These are phyloP conservation scores for Serrognathus titanus DNA, from an alignment of 2,888 invertebrate genomes.

Conservation along the genomic window DNA sequence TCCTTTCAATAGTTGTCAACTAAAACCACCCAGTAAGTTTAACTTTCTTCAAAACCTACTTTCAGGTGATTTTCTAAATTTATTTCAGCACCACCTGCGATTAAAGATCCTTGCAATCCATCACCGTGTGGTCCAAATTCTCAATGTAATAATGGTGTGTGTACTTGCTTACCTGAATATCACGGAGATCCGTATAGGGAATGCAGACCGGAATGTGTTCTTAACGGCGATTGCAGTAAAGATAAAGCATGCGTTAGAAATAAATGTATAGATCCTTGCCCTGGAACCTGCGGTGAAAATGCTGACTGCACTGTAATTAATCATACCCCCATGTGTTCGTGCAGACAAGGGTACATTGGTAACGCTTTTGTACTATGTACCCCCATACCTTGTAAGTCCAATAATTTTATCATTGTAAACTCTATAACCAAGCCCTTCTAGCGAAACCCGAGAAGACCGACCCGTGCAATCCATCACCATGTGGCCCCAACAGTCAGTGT, in stretches of 20 bases:
- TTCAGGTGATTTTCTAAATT: constrained; percentile 12
- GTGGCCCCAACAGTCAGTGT: constrained; percentile 64
- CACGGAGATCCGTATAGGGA: constrained; percentile 74
- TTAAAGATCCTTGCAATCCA: constrained; percentile 59
- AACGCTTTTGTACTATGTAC: constrained; percentile 67
- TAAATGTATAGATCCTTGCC: constrained; percentile 82
- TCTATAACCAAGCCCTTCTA: too few relatives aligned
- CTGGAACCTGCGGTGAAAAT: constrained; percentile 74
- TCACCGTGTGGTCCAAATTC: constrained; percentile 77
- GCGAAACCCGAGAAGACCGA: constrained; percentile 33
- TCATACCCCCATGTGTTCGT: constrained; percentile 62
- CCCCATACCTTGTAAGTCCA: constrained; percentile 40
- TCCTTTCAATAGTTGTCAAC: constrained; percentile 53
- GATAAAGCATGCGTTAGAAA: constrained; percentile 74
- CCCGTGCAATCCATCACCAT: constrained; percentile 64
- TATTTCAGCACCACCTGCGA: constrained; percentile 14
- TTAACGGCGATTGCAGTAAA: constrained; percentile 74
- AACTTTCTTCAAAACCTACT: not conserved
- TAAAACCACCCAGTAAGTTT: constrained; percentile 34
- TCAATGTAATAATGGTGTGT: constrained; percentile 67
- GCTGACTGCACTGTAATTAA: constrained; percentile 77
- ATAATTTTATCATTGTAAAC: too few relatives aligned
- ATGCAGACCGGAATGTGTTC: constrained; percentile 77
- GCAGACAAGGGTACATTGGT: constrained; percentile 59
- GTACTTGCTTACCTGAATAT: constrained; percentile 72